phyloP scores from a whole-genome alignment of 2,797 vertebrate genomes.

The Cygnus olor region DNA sequence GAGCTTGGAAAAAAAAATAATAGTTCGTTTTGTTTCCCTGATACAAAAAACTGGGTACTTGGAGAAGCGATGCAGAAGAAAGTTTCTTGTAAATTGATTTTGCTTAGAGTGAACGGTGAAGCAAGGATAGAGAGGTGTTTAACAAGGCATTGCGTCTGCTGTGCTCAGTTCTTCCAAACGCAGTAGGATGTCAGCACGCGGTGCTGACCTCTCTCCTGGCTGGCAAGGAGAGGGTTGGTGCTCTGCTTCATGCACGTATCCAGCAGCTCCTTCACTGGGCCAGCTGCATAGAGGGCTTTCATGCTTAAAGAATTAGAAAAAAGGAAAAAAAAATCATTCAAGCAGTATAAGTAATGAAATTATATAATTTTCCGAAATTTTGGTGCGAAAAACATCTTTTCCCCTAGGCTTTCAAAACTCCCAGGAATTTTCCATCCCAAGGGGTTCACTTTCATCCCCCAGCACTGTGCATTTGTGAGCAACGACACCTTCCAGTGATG shows the following conservation, averaged over 20 bases:
- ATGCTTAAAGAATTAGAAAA: background rate
- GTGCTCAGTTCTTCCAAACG: background rate
- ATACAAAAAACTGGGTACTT: background rate
- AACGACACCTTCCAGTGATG: background rate
- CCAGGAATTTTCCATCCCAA: background rate
- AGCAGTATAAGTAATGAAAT: background rate
- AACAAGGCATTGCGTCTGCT: background rate
- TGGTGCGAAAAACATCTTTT: background rate
- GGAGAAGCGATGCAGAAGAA: background rate
- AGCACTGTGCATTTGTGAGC: background rate
- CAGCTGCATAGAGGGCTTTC: background rate
- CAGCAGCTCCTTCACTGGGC: background rate
- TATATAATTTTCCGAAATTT: background rate
- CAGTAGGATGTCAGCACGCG: background rate
- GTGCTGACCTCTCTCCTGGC: fast-evolving
- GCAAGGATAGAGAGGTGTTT: background rate
- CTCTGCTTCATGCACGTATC: background rate
- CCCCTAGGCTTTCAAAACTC: background rate
- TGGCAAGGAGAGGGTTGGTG: background rate
- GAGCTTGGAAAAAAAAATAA: background rate
- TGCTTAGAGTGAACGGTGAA: background rate
- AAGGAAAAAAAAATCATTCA: background rate
- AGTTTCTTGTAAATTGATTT: background rate
- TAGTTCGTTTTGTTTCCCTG: background rate
- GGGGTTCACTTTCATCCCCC: background rate